Evolutionary conservation across 2,113 vertebrate genomes (phyloP), one percentile per base, ranked within the genome.

Genomic region (Hyla sarda): DNA sequence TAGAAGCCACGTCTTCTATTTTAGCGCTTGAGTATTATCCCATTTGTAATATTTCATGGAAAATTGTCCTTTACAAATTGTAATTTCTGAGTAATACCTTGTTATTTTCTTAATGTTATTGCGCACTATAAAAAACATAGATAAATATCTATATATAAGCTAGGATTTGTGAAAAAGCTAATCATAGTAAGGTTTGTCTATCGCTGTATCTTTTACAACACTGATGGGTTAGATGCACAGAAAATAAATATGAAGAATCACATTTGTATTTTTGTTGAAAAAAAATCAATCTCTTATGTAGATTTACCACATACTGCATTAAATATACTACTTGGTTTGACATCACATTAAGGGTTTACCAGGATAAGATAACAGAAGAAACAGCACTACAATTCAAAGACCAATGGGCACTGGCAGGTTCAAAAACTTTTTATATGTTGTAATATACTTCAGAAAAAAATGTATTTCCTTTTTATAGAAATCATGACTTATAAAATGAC

Each of bases 51-150:
- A 80, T 2, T 62, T 80, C 77, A 62, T 62, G 34, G 5, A 23
- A 56, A 80, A 62, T 80, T 45, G 77, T 62, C 56, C 54, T 80
- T 80, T n/a, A 80, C 37, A 32, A 79, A 58, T 74, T 74, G 72
- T 47, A 47, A 74, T 56, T 58, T 54, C 14, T 60, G 21, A 16
- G 30, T 47, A 82, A 67, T 10, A 48, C 65, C 48, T 82, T 67
- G 41, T 69, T 67, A 67, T 47, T 76, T 52, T 1, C 41, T 69
- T 82, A 12, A 45, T 50, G 60, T 69, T 25, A 30, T 69, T 82
- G 45, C 16, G 50, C 41, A 47, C 34, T 47, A 30, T 65, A 28
- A 41, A 65, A 48, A 56, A 16, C 25, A 30, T 32, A 30, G 41
- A 67, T 82, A 47, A 6, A 82, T 67, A 80, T 58, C 32, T 52